Evolutionary conservation across 2,888 invertebrate species (phyloP).

Genomic region (Drosophila villosipedis): DNA sequence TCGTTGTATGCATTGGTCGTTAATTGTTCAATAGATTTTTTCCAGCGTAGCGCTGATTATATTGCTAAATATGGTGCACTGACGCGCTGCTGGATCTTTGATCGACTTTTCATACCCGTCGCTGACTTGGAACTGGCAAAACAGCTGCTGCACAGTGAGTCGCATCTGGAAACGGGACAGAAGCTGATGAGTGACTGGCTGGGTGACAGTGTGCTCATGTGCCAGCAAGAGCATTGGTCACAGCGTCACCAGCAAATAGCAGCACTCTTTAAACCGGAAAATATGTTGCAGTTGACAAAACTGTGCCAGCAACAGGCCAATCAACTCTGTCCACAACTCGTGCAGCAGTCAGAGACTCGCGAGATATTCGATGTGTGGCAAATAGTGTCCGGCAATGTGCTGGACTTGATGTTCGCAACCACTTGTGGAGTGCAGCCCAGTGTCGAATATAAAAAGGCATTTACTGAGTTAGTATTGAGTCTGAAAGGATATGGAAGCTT

Average conservation of each 20-base stretch:
- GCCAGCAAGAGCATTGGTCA: slow-evolving; percentile 48
- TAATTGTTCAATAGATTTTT: slow-evolving; percentile 52
- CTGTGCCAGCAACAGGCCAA: slow-evolving; percentile 39
- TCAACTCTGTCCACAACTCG: slow-evolving; percentile 24
- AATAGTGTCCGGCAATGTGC: slow-evolving; percentile 33
- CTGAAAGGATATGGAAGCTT: too few species aligned
- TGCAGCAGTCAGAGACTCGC: slow-evolving; percentile 10
- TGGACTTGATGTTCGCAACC: slow-evolving; percentile 45
- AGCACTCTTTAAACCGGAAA: slow-evolving; percentile 33
- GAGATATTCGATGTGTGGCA: slow-evolving; percentile 53
- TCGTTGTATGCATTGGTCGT: accelerated
- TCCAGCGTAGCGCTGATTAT: slow-evolving; percentile 53
- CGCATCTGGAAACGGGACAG: slow-evolving; percentile 55
- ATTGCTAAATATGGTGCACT: slow-evolving; percentile 56
- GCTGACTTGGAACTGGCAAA: slow-evolving; percentile 59
- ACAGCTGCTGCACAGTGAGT: slow-evolving; percentile 54
- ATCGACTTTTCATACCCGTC: slow-evolving; percentile 64
- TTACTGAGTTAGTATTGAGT: slow-evolving; percentile 42
- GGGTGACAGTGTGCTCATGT: slow-evolving; percentile 40
- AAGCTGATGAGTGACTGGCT: slow-evolving; percentile 63
- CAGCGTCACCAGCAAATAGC: slow-evolving; percentile 48
- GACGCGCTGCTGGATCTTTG: slow-evolving; percentile 66
- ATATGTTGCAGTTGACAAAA: slow-evolving; percentile 27
- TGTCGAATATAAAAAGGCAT: slow-evolving; percentile 38
- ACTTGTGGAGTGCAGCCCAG: slow-evolving; percentile 55